Percentiles rank a stretch among this genome's conserved stretches.
Evolutionary conservation across 2,113 vertebrate genomes (phyloP).

Genomic region (Prinia subflava): DNA sequence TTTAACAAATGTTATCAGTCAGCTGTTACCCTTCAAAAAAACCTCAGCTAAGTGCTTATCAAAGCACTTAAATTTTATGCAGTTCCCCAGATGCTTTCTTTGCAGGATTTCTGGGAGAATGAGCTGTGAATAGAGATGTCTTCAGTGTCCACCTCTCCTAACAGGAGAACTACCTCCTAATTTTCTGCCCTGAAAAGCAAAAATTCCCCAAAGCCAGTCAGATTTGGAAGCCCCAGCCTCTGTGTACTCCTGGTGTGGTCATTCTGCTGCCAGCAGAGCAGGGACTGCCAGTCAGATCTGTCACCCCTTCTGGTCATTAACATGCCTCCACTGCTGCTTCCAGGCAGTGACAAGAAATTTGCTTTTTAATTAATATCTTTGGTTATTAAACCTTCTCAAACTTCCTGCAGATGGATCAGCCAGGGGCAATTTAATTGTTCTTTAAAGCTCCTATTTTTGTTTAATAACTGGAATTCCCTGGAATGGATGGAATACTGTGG

Average conservation of each 20-base stretch:
- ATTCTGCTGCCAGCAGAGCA: neutral
- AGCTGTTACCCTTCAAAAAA: neutral
- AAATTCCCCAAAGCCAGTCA: too few relatives aligned
- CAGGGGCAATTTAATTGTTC: neutral
- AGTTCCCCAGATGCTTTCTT: neutral
- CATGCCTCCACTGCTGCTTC: neutral
- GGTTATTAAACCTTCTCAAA: neutral
- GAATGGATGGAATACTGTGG: neutral
- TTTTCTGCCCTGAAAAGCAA: neutral
- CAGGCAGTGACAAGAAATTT: neutral
- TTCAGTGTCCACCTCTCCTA: neutral
- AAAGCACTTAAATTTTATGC: neutral
- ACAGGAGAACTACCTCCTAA: neutral
- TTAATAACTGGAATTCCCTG: neutral
- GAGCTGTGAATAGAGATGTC: neutral
- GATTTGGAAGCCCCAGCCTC: neutral
- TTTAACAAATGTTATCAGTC: neutral
- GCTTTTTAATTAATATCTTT: neutral
- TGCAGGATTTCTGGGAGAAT: neutral
- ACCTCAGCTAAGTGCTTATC: neutral
- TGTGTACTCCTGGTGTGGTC: neutral
- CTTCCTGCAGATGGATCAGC: neutral
- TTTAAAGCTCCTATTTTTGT: neutral
- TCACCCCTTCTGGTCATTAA: too few relatives aligned
- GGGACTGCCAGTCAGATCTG: neutral